These are phyloP conservation scores for Drosophila rhopaloa DNA, from an alignment of 1,140 invertebrate species.

Conservation along the genomic window DNA sequence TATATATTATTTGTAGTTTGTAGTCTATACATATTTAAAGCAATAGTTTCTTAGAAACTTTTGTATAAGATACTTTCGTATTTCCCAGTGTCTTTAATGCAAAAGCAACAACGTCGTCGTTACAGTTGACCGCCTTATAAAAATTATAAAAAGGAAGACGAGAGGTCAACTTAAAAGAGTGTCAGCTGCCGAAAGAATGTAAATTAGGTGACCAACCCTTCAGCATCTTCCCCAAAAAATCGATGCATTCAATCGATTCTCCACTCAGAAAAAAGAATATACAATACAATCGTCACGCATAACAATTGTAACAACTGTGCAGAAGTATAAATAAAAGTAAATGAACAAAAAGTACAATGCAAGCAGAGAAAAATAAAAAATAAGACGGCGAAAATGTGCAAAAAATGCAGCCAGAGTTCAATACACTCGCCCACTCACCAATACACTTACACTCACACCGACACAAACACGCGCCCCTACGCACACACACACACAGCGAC, in stretches of 20 bases:
- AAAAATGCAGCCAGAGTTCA: conserved; percentile 80
- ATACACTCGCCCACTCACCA: conserved; percentile 60
- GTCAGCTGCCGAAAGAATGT: conserved; percentile 32
- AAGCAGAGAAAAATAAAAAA: conserved; percentile 39
- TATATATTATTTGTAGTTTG: no score
- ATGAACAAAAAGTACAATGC: conserved; percentile 28
- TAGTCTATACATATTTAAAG: no score
- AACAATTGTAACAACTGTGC: conserved; percentile 61
- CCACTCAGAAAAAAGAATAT: conserved; percentile 10
- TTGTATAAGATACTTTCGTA: no score
- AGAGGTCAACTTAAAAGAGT: conserved; percentile 37
- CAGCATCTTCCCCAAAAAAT: conserved; percentile 25
- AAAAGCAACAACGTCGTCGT: conserved; percentile 38
- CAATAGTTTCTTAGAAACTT: no score
- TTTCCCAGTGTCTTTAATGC: conserved; percentile 10
- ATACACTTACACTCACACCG: conserved; percentile 33
- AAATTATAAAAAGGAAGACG: conserved; percentile 23
- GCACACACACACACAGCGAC: conserved; percentile 21
- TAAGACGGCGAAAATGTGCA: conserved; percentile 61
- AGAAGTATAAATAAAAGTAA: conserved; percentile 32
- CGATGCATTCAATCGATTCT: conserved; percentile 23
- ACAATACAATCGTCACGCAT: conserved; percentile 14
- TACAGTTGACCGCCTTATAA: conserved; percentile 68
- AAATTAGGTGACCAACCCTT: conserved; percentile 6
- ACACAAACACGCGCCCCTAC: conserved; percentile 48